Base-by-base conservation (phyloP, 2,888 invertebrate genomes). In the Dermolepida albohirtum region DNA sequence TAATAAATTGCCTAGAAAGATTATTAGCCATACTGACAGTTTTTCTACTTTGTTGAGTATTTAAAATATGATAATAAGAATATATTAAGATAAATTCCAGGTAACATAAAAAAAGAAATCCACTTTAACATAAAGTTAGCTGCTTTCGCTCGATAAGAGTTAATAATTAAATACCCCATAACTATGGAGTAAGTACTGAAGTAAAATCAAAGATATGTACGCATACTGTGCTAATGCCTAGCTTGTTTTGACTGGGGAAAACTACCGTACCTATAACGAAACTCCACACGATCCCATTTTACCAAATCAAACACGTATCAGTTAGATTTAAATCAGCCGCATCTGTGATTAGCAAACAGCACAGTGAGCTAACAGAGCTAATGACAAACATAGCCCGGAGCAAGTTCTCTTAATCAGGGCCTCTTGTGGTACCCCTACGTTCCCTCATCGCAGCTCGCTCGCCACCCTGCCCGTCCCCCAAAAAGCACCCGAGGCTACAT, bases 301-400 rank as follows among this genome's bases (percentile, higher is more conserved):
- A 44, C 59, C 71, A 72, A 74, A 74, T 74, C 72, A 74, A 74
- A 73, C 74, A 73, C 74, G 71, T 73, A 74, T 74, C 74, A 74
- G 73, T 74, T 70, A 71, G 71, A 72, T 72, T 74, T 73, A 72
- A 78, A 78, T 77, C 77, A 77, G 79, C 79, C 80, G 78, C 80
- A 82, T 82, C 82, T 82, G 82, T 78, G 81, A 81, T 81, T 82
- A 79, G 81, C 83, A 83, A 83, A 83, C 83, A 83, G 80, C 77
- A 80, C 78, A 40, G 80, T 78, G 81, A 77, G 81, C 81, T 81
- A 81, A 78, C 77, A 77, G 78, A 78, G 77, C 79, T 82, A 82
- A 82, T 82, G 82, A 82, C 80, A 81, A 82, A 82, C 78, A 81
- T 73, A 65, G 81, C 82, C 79, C 71, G 68, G 77, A 80, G 79